A percentile compares a stretch with the other conserved stretches of the same genome.
Conservation (phyloP, 2,888 invertebrate species). For the Sphaeridia pumilis region DNA sequence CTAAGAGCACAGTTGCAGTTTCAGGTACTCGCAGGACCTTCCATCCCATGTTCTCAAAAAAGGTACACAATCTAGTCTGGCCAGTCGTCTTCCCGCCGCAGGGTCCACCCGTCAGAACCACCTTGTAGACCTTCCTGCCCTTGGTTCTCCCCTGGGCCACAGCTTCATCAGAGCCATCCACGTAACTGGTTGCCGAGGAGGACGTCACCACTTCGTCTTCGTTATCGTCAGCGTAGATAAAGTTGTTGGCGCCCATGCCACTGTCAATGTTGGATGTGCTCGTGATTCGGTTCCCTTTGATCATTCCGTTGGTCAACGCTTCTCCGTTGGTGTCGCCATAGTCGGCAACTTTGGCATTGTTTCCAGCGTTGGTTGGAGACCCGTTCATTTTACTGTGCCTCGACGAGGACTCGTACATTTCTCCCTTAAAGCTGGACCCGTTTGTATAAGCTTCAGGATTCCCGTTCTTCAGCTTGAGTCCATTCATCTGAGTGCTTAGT, state of each 20-base stretch:
- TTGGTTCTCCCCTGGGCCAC: neutral
- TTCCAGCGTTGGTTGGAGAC: too few relatives aligned
- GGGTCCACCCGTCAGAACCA: slow-evolving; percentile 87
- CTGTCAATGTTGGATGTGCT: neutral
- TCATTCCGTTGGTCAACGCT: neutral
- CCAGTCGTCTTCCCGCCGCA: slow-evolving; percentile 98
- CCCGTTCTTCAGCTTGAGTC: neutral
- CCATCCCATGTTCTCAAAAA: slow-evolving; percentile 99
- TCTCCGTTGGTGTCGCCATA: too few relatives aligned
- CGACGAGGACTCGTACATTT: too few relatives aligned
- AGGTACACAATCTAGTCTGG: slow-evolving; percentile 85
- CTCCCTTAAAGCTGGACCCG: neutral
- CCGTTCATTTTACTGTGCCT: too few relatives aligned
- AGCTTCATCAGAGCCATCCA: neutral
- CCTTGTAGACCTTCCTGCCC: slow-evolving; percentile 61
- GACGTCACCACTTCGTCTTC: neutral
- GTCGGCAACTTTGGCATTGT: too few relatives aligned
- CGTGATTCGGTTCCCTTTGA: neutral
- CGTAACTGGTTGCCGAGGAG: neutral
- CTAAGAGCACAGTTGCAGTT: slow-evolving; percentile 93
- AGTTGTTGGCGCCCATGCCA: neutral
- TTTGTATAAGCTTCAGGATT: neutral
- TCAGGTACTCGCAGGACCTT: slow-evolving; percentile 99
- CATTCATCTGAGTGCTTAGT: too few relatives aligned
- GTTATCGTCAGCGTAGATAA: neutral